Percentiles rank a stretch among this genome's conserved stretches.
phyloP scores from a whole-genome alignment of 2,888 invertebrate species.

The Eupelmus urozonus region DNA sequence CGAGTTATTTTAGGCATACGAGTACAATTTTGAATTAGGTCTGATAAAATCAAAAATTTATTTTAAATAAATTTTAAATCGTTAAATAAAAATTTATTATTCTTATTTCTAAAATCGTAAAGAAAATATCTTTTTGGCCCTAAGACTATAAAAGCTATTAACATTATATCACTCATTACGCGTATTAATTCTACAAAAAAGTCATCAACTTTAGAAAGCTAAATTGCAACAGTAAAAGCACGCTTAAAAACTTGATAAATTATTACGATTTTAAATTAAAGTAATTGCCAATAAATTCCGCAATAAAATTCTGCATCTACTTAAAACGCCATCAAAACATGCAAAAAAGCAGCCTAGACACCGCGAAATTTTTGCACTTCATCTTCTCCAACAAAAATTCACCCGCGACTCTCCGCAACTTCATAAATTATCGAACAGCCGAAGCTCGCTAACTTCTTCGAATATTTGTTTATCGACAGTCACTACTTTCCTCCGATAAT shows the following conservation, averaged over 20 bases:
- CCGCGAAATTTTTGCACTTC: slow-evolving; percentile 19
- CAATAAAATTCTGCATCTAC: slow-evolving; percentile 43
- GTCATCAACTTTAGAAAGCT: slow-evolving; percentile 34
- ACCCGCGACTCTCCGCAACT: slow-evolving; percentile 24
- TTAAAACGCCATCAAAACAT: slow-evolving; percentile 40
- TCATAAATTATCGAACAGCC: slow-evolving; percentile 42
- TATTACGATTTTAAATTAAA: slow-evolving; percentile 48
- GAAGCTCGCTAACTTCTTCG: too few relatives aligned
- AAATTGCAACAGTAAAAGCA: background rate
- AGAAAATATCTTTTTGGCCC: too few relatives aligned
- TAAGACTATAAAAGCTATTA: too few relatives aligned
- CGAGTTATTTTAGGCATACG: too few relatives aligned
- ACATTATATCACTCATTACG: background rate
- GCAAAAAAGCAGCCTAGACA: background rate
- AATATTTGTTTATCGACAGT: slow-evolving; percentile 44
- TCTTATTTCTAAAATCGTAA: too few relatives aligned
- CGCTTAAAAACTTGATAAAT: slow-evolving; percentile 6
- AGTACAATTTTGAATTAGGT: too few relatives aligned
- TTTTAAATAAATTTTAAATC: too few relatives aligned
- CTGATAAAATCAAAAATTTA: too few relatives aligned
- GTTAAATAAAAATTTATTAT: too few relatives aligned
- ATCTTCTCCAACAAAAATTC: slow-evolving; percentile 5
- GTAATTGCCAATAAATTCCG: slow-evolving; percentile 45
- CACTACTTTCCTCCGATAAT: background rate
- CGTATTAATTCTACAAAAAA: background rate